Evolutionary conservation across 2,113 vertebrate genomes (phyloP).

Genomic region (Gavialis gangeticus): DNA sequence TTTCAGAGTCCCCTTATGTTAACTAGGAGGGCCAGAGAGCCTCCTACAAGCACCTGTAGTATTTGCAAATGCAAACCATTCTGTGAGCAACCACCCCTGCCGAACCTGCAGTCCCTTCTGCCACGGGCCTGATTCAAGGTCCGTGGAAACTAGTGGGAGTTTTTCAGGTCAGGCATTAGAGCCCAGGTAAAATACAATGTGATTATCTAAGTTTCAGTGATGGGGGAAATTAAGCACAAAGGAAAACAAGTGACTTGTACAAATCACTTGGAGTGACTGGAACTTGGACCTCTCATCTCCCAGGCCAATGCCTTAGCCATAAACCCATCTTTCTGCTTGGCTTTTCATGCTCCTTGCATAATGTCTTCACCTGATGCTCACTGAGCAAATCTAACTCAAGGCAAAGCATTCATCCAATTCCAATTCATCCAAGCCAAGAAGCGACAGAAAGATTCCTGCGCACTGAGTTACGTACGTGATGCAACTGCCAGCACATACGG

Average conservation of each 20-base stretch:
- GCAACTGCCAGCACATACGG: neutral
- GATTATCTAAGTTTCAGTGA: neutral
- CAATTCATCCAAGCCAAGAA: neutral
- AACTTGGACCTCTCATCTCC: neutral
- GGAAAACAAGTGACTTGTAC: neutral
- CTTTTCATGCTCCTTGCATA: neutral
- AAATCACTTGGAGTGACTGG: neutral
- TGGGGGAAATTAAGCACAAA: neutral
- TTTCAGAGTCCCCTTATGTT: neutral
- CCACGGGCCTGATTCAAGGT: neutral
- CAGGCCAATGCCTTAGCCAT: neutral
- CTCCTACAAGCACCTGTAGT: neutral
- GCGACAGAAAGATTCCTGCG: neutral
- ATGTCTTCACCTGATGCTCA: neutral
- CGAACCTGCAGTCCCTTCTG: neutral
- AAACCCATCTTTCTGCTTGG: neutral
- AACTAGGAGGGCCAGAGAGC: neutral
- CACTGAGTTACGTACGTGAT: neutral
- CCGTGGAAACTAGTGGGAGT: rapidly evolving
- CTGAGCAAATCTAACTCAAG: neutral
- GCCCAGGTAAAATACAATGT: neutral
- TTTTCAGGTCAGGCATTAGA: neutral
- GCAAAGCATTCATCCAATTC: neutral
- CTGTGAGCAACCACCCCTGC: neutral
- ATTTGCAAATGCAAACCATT: neutral